Evolutionary conservation across 30 jellyfish, hydroid and myxozoan species (phyloP), one percentile per base, ranked within the genome.

Genomic region (Aurelia sp.): DNA sequence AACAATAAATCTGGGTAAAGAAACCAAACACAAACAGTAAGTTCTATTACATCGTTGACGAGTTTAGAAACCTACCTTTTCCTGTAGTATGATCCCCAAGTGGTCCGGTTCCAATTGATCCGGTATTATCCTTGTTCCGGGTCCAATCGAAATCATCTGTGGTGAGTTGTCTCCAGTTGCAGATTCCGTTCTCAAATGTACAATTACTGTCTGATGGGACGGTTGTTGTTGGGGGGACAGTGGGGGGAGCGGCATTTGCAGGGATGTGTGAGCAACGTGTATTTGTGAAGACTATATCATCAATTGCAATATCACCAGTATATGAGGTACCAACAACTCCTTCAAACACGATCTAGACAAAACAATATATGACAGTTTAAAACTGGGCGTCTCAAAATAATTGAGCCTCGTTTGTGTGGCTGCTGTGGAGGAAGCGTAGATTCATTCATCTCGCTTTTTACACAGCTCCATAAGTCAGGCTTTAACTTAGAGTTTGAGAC

Each of bases 181-280:
- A 93, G 12, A 88, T 24, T 9, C 97, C 95, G 53, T 64, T 76
- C 21, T 93, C 98, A 71, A 93, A 93, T 16, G 98, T 93, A 72
- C 97, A 94, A 73, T 94, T 94, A 71, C 97, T 89, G 86, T 94
- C 99, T 12, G 99, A 87, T 9, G 99, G 99, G 47, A 97, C 94
- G 15, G 94, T 83, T 6, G 99, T 94, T 2, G 99, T 94, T 6
- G 99, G 99, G 16, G 97, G 91, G 7, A 94, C 92, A 33, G 99
- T 94, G 27, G 99, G 99, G 13, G 99, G 99, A 35, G 95, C 95
- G 47, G 99, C 89, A 60, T 73, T 80, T 21, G 99, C 81, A 10
- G 99, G 99, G 44, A 94, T 89, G 70, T 94, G 90, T 13, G 97
- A 53, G 79, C 99, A 94, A 8, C 97, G 97, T 30, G 81, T 89